Conservation (phyloP, 2,888 invertebrate species). For the Conus canariensis region DNA sequence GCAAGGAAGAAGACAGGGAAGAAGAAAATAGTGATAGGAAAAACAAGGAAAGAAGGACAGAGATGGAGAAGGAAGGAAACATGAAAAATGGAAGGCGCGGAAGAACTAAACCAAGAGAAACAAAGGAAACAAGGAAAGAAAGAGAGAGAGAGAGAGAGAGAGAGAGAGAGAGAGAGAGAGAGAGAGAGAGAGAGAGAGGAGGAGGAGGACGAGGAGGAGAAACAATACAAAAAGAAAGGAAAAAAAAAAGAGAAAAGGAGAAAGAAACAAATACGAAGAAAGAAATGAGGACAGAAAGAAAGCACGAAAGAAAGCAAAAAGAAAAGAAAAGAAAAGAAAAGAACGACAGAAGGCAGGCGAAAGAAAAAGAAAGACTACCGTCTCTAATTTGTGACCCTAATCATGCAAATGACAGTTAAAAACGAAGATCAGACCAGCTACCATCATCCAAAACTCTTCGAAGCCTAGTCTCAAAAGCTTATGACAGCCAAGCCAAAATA, state of each 20-base stretch:
- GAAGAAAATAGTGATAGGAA: not conserved
- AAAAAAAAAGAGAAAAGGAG: not conserved
- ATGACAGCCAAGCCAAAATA: too few species aligned
- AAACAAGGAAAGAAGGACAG: not conserved
- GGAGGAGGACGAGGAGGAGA: not conserved
- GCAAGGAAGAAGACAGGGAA: not conserved
- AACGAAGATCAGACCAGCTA: too few species aligned
- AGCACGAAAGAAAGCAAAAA: rapidly evolving
- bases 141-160: not conserved
- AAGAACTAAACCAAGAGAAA: not conserved
- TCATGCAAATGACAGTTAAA: too few species aligned
- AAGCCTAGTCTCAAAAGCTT: too few species aligned
- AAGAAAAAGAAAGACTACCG: not conserved
- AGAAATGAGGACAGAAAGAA: not conserved
- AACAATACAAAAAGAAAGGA: not conserved
- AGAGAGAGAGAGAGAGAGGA: not conserved
- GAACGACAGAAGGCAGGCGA: not conserved
- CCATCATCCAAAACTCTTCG: too few species aligned
- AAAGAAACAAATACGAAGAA: not conserved
- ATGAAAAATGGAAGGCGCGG: not conserved
- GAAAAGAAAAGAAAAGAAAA: not conserved
- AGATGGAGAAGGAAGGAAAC: not conserved
- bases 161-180: not conserved
- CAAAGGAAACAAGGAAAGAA: not conserved
- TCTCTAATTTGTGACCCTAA: too few species aligned